phyloP scores from a whole-genome alignment of 2,797 vertebrate genomes.

The Trachops cirrhosus region DNA sequence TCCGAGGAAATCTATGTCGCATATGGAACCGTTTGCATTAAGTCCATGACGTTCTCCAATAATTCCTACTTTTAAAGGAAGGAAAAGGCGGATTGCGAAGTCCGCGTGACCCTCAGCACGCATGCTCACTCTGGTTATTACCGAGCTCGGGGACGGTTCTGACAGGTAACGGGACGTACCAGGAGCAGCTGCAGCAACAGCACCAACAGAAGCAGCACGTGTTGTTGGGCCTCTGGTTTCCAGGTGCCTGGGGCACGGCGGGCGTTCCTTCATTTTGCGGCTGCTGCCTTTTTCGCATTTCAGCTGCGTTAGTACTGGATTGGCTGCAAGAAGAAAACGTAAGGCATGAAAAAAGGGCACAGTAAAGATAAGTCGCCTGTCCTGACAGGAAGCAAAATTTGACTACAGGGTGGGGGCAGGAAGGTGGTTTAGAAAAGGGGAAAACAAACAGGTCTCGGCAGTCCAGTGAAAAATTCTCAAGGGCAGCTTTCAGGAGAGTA shows the following conservation, averaged over 20 bases:
- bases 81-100: background rate
- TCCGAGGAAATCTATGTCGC: background rate
- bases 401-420: background rate
- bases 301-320: slow-evolving; percentile 89
- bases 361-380: background rate
- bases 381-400: background rate
- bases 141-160: slow-evolving; percentile 41
- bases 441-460: background rate
- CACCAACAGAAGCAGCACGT: slow-evolving; percentile 99
- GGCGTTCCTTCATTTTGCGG: slow-evolving; percentile 94
- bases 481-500: background rate
- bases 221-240: slow-evolving; percentile 96
- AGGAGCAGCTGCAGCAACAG: slow-evolving; percentile 99
- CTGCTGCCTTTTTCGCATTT: slow-evolving; percentile 99
- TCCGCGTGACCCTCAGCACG: background rate
- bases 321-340: slow-evolving; percentile 80
- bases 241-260: slow-evolving; percentile 89
- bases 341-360: slow-evolving; percentile 60
- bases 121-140: background rate
- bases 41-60: background rate
- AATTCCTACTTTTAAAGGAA: background rate
- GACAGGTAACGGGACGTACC: slow-evolving; percentile 86
- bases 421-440: background rate
- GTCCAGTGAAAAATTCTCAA: background rate
- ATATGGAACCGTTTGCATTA: background rate